A percentile compares a stretch with the other conserved stretches of the same genome.
Conservation (phyloP, 2,888 invertebrate genomes). For the Euproctis similis region DNA sequence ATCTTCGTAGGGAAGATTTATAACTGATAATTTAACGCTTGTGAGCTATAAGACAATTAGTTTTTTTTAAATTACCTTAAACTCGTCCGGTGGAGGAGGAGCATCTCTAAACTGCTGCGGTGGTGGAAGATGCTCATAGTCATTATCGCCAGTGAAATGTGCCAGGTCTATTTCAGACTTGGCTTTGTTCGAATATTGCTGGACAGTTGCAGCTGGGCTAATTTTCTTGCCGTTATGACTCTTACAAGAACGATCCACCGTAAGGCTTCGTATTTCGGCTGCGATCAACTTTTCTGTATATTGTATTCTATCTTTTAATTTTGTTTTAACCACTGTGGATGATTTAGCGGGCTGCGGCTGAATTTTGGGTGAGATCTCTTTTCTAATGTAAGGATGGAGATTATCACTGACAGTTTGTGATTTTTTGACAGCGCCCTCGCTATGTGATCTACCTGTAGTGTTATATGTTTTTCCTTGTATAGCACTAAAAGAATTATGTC, state of each 20-base stretch:
- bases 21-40: too few species aligned
- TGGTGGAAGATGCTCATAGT: conserved; percentile 85
- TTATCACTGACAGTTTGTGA: conserved; percentile 65
- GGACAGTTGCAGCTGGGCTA: conserved; percentile 36
- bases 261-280: conserved; percentile 63
- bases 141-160: conserved; percentile 72
- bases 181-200: conserved; percentile 67
- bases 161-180: conserved; percentile 77
- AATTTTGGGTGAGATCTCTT: conserved; percentile 53
- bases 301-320: conserved; percentile 63
- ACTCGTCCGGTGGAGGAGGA: conserved; percentile 85
- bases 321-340: conserved; percentile 41
- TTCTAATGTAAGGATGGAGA: conserved; percentile 69
- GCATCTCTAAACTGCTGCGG: conserved; percentile 90
- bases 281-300: conserved; percentile 69
- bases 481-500: conserved; percentile 68
- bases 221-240: conserved; percentile 41
- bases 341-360: conserved; percentile 37
- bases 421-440: conserved; percentile 59
- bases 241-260: conserved; percentile 58
- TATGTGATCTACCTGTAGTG: conserved; percentile 38
- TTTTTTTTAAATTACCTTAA: conserved; percentile 72
- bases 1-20: too few species aligned
- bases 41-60: too few species aligned
- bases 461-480: conserved; percentile 58